Percentiles rank a stretch among this genome's conserved stretches.
phyloP scores from a whole-genome alignment of 2,888 invertebrate species.

The Alcis repandata region DNA sequence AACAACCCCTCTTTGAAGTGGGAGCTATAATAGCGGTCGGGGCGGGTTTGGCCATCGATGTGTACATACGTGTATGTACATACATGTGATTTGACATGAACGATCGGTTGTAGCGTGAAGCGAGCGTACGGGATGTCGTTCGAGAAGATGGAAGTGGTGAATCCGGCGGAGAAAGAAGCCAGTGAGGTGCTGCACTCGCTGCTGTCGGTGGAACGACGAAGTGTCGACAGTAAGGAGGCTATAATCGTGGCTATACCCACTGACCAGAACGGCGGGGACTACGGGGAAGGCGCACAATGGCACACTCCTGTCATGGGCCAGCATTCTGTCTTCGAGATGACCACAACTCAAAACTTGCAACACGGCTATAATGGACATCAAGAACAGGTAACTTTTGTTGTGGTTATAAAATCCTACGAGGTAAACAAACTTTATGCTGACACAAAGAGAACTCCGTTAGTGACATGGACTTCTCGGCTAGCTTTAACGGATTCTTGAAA shows the following conservation, averaged over 20 bases:
- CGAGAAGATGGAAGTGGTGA: conserved; percentile 88
- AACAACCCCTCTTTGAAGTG: conserved; percentile 52
- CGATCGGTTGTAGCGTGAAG: conserved; percentile 80
- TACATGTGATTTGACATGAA: conserved; percentile 83
- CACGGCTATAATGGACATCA: conserved; percentile 82
- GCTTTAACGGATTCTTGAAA: neutral
- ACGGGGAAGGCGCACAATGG: conserved; percentile 87
- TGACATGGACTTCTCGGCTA: neutral
- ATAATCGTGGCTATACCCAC: conserved; percentile 81
- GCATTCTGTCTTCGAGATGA: conserved; percentile 83
- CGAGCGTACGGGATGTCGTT: conserved; percentile 77
- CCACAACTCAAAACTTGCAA: conserved; percentile 74
- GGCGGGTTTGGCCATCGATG: conserved; percentile 75
- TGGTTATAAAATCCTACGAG: neutral
- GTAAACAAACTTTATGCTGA: neutral
- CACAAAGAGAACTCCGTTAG: neutral
- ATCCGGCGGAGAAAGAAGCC: conserved; percentile 90
- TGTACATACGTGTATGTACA: conserved; percentile 82
- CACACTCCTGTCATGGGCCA: conserved; percentile 88
- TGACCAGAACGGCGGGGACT: conserved; percentile 81
- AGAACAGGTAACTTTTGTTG: conserved; percentile 70
- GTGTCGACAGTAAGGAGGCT: conserved; percentile 86
- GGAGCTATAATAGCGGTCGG: conserved; percentile 66
- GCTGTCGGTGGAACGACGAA: conserved; percentile 89
- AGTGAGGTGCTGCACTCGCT: conserved; percentile 90